Conservation (phyloP, 2,797 vertebrate genomes). For the Aulostomus chinensis region DNA sequence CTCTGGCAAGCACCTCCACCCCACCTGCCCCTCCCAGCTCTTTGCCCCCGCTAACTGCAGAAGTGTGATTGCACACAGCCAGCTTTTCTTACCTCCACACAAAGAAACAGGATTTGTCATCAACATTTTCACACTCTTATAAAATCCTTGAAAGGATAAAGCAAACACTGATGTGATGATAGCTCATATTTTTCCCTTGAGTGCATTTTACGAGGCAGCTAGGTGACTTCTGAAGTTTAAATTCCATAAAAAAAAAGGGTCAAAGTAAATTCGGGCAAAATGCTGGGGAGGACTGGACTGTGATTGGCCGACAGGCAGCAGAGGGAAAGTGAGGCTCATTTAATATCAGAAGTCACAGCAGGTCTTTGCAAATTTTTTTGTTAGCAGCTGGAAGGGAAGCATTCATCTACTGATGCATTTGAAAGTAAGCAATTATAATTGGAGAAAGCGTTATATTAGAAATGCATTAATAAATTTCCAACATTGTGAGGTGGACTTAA, state of each 20-base stretch:
- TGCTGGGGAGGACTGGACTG: too few relatives aligned
- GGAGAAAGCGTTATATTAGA: background rate
- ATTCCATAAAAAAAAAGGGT: constrained; percentile 58
- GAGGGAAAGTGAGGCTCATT: constrained; percentile 14
- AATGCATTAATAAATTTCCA: background rate
- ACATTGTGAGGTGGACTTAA: background rate
- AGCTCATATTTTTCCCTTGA: constrained; percentile 37
- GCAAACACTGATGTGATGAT: constrained; percentile 66
- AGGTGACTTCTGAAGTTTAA: constrained; percentile 36
- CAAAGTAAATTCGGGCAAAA: constrained; percentile 40
- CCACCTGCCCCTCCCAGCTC: constrained; percentile 41
- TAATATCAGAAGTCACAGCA: constrained; percentile 22
- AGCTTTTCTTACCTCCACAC: constrained; percentile 62
- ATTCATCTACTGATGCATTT: constrained; percentile 5
- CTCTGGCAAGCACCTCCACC: constrained; percentile 44
- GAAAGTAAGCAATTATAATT: background rate
- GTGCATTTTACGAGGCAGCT: constrained; percentile 26
- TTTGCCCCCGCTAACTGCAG: constrained; percentile 47
- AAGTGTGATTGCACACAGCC: constrained; percentile 49
- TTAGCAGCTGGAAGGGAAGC: background rate
- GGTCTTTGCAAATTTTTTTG: constrained; percentile 7
- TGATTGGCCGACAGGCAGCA: constrained; percentile 43
- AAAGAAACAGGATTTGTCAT: constrained; percentile 72
- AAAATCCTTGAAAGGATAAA: constrained; percentile 51
- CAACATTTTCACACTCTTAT: constrained; percentile 61